Evolutionary conservation across 23 tunicate species (phyloP).

Genomic region (Botrylloides violaceus): DNA sequence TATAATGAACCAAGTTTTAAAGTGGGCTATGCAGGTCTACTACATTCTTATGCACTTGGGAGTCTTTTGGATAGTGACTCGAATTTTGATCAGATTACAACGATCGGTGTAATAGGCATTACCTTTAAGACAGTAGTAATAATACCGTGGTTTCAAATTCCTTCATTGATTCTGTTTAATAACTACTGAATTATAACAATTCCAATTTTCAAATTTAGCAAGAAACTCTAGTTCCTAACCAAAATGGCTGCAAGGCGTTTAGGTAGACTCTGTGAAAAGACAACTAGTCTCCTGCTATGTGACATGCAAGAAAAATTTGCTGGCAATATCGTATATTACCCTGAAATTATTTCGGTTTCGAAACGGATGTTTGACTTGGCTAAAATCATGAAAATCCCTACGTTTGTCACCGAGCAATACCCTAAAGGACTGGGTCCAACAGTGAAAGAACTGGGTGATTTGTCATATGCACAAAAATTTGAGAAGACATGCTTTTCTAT

Average conservation of each 20-base stretch:
- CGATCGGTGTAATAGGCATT: no score
- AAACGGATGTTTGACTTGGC: slow-evolving; percentile 68
- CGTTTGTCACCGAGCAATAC: slow-evolving; percentile 86
- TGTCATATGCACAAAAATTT: slow-evolving; percentile 72
- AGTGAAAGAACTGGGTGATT: slow-evolving; percentile 72
- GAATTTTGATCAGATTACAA: no score
- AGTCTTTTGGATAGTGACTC: no score
- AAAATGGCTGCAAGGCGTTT: slow-evolving; percentile 57
- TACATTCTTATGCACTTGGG: no score
- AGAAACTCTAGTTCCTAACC: no score
- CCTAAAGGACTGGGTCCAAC: slow-evolving; percentile 96
- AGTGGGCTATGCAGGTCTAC: no score
- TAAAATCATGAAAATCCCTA: slow-evolving; percentile 58
- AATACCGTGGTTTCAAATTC: no score
- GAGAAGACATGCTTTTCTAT: slow-evolving; percentile 87
- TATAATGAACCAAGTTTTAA: no score
- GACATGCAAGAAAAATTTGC: slow-evolving; percentile 97
- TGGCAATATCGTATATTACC: slow-evolving; percentile 63
- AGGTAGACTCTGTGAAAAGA: slow-evolving; percentile 58
- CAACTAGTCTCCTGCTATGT: slow-evolving; percentile 60
- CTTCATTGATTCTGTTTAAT: no score
- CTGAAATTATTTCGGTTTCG: slow-evolving; percentile 55
- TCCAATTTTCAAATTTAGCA: no score
- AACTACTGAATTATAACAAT: no score
- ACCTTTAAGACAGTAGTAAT: no score